Evolutionary conservation across 2,113 vertebrate species (phyloP), one percentile per base, ranked within the genome.

Genomic region (Psilopsiagon aurifrons): DNA sequence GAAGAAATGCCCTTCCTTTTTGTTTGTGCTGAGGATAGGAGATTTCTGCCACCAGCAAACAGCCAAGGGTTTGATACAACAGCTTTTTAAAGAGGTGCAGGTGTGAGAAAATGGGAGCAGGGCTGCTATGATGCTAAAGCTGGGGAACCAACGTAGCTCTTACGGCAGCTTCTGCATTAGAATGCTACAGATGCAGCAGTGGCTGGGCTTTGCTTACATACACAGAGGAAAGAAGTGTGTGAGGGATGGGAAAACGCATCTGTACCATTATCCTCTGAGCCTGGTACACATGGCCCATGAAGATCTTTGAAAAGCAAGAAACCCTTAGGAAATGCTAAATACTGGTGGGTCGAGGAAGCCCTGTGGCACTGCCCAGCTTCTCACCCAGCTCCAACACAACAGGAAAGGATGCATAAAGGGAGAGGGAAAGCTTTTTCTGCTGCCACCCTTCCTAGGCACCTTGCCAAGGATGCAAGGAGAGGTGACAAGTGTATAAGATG

Each of bases 401-500:
- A 23, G 57, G 37, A 70, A 62, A 19, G n/a, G 64, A 43, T 16
- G 37, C 43, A 55, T 51, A 47, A 29, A 60, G 44, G 52, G 52
- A 71, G 20, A 57, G 7, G n/a, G 62, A 43, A 67, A 89, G 51
- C 4, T 0, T 13, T 71, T 96, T 60, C 70, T 91, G 57, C 62
- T 93, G 79, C 57, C 79, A 69, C 83, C 70, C 54, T 76, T 90
- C 85, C 92, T 69, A 75, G 95, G 95, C 88, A 93, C 29, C 17
- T 75, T 83, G 92, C 95, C 94, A 94, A 49, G 17, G 59, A 88
- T 52, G 71, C 10, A 11, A 89, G 84, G 76, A 82, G 75, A 95
- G 90, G 88, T 69, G 88, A 37, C 51, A 96, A 90, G 88, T 67
- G 64, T 92, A 74, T 70, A 67, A 97, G 94, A 86, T 51, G 52